These are phyloP conservation scores for Stomorhina lunata DNA, from an alignment of 2,888 invertebrate genomes.

Conservation along the genomic window DNA sequence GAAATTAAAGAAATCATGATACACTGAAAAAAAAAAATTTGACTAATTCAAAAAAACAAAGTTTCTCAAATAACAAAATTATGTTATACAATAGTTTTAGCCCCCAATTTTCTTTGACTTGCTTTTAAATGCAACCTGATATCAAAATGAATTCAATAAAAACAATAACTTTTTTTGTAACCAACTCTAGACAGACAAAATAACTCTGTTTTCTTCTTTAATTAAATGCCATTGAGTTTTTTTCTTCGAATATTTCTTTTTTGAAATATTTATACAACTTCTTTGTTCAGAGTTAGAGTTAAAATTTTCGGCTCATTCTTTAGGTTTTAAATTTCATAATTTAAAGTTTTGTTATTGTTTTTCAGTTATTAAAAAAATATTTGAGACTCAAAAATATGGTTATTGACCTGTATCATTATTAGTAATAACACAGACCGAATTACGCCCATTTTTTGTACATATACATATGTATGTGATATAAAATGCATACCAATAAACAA, in stretches of 20 bases:
- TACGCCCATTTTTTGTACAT: not conserved
- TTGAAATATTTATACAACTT: not conserved
- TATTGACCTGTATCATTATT: constrained; percentile 47
- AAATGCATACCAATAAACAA: too few species aligned
- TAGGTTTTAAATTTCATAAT: not conserved
- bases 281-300: not conserved
- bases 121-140: constrained; percentile 2
- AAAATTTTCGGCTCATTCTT: not conserved
- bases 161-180: not conserved
- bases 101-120: too few species aligned
- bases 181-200: too few species aligned
- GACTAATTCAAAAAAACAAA: too few species aligned
- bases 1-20: not conserved
- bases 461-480: not conserved
- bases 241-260: not conserved
- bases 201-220: not conserved
- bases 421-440: not conserved
- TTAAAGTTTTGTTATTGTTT: not conserved
- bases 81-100: too few species aligned
- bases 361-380: not conserved
- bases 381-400: constrained; percentile 17
- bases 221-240: constrained; percentile 9
- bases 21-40: not conserved
- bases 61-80: too few species aligned
- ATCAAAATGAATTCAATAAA: not conserved